Percentiles rank a stretch among this genome's conserved stretches.
These are phyloP conservation scores for Heliocidaris tuberculata DNA, from an alignment of 35 echinoderm and acorn worm genomes.

Conservation along the genomic window DNA sequence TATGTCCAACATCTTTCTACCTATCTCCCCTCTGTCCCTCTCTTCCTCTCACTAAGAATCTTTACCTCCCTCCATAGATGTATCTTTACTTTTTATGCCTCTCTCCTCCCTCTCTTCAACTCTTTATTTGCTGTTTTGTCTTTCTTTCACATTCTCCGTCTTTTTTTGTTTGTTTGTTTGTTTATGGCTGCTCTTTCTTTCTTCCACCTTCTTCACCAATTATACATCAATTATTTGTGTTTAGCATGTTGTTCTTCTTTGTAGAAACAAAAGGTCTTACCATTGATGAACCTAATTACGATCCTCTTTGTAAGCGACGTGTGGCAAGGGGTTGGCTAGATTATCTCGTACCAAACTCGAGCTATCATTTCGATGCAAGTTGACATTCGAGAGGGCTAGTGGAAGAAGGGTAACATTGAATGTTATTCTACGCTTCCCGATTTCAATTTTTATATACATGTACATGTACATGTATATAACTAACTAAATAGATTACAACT, in stretches of 20 bases:
- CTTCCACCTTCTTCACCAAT: neutral
- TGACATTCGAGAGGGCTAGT: neutral
- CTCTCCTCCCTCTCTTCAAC: no score
- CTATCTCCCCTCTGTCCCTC: neutral
- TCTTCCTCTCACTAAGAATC: neutral
- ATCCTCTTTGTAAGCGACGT: neutral
- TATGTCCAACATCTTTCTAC: neutral
- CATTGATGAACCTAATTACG: neutral
- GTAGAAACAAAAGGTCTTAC: neutral
- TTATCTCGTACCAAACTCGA: neutral
- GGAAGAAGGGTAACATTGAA: no score
- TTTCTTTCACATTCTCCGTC: no score
- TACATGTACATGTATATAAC: no score
- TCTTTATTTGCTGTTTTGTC: no score
- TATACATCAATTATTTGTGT: neutral
- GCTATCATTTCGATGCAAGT: neutral
- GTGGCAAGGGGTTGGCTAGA: neutral
- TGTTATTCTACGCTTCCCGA: no score
- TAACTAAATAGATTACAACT: no score
- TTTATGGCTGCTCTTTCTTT: neutral
- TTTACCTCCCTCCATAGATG: no score
- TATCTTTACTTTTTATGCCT: no score
- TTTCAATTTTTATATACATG: no score
- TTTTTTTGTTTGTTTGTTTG: neutral
- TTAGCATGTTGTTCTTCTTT: neutral